Conservation (phyloP, 2,113 vertebrate genomes). For the Hippotragus niger region DNA sequence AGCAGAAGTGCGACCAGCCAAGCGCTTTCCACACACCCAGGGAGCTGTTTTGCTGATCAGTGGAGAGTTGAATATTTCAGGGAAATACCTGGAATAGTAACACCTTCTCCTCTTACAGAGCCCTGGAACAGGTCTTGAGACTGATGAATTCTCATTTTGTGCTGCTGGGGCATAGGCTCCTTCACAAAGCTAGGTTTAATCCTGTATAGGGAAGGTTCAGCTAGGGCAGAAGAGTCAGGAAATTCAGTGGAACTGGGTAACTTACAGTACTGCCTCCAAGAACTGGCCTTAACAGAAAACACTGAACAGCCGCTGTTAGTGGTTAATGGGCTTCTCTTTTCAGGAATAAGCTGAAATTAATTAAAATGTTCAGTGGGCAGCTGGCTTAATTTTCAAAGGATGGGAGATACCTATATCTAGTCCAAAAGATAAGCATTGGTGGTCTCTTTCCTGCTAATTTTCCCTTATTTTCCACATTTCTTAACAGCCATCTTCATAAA, state of each 20-base stretch:
- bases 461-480: not conserved
- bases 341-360: not conserved
- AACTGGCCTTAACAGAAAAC: conserved; percentile 19
- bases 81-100: not conserved
- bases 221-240: not conserved
- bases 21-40: not conserved
- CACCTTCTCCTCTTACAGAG: not conserved
- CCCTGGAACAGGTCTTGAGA: not conserved
- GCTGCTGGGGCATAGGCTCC: not conserved
- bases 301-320: not conserved
- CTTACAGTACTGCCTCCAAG: not conserved
- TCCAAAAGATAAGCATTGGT: not conserved
- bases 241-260: not conserved
- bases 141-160: not conserved
- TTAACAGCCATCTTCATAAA: not conserved
- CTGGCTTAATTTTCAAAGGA: conserved; percentile 16
- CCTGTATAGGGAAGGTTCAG: not conserved
- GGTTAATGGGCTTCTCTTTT: not conserved
- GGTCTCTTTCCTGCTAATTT: not conserved
- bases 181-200: not conserved
- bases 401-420: not conserved
- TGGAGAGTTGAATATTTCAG: not conserved
- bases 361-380: not conserved
- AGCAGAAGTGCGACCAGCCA: not conserved
- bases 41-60: not conserved